A percentile compares a stretch with the other conserved stretches of the same genome.
These are phyloP conservation scores for Halyomorpha halys DNA, from an alignment of 1,140 invertebrate species.

Conservation along the genomic window DNA sequence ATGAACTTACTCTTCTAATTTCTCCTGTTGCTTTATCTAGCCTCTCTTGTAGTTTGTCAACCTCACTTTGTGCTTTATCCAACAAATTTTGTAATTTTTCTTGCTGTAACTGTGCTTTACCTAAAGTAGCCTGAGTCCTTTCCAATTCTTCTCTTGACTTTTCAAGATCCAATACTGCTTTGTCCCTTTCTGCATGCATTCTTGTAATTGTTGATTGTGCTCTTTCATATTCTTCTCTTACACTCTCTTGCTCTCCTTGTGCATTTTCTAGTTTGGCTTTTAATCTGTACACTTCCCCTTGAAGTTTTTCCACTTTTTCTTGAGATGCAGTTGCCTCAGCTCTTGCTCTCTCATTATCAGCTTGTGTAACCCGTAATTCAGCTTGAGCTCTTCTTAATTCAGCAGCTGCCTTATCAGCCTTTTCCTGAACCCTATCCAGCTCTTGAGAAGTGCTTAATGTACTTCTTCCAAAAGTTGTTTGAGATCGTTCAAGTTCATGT, in stretches of 20 bases:
- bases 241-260: constrained; percentile 82
- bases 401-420: constrained; percentile 69
- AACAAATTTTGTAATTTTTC: constrained; percentile 78
- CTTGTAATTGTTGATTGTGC: constrained; percentile 61
- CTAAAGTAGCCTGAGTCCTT: constrained; percentile 73
- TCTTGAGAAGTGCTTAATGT: constrained; percentile 47
- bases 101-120: constrained; percentile 79
- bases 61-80: constrained; percentile 80
- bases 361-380: constrained; percentile 69
- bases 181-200: constrained; percentile 77
- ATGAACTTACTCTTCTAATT: constrained; percentile 55
- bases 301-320: constrained; percentile 85
- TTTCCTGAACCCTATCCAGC: constrained; percentile 72
- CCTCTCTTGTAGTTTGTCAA: constrained; percentile 80
- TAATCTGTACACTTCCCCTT: constrained; percentile 85
- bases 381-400: constrained; percentile 71
- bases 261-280: constrained; percentile 90
- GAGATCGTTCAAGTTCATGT: constrained; percentile 72
- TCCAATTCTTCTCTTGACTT: constrained; percentile 85
- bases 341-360: constrained; percentile 75
- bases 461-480: constrained; percentile 66
- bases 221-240: constrained; percentile 82
- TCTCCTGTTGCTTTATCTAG: constrained; percentile 70
- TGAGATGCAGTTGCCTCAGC: constrained; percentile 73
- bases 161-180: constrained; percentile 71